These are phyloP conservation scores for Autographa pulchrina DNA, from an alignment of 2,888 invertebrate genomes.

Conservation along the genomic window DNA sequence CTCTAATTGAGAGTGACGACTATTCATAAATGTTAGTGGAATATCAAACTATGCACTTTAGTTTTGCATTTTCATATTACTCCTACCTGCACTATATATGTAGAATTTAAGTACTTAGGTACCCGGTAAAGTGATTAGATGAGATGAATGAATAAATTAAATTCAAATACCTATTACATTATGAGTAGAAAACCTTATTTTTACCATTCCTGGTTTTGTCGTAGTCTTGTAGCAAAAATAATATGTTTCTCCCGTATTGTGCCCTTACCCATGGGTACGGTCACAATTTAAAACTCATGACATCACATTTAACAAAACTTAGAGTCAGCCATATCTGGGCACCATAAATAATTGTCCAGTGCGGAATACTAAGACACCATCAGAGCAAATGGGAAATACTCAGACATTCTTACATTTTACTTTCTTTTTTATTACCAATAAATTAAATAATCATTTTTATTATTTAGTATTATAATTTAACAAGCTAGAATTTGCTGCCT, in stretches of 20 bases:
- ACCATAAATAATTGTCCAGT: neutral
- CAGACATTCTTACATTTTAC: neutral
- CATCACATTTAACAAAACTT: neutral
- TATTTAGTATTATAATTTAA: no score
- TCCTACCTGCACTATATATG: no score
- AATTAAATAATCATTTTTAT: neutral
- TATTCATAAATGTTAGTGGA: neutral
- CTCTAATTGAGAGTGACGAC: neutral
- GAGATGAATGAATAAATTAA: no score
- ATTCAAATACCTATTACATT: no score
- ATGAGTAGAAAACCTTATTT: no score
- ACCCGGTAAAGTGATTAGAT: no score
- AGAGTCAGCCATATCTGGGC: neutral
- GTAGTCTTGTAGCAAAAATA: no score
- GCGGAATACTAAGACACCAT: neutral
- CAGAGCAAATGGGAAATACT: neutral
- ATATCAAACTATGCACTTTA: neutral
- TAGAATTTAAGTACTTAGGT: no score
- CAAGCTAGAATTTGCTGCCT: no score
- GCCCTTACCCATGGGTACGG: no score
- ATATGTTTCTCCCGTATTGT: no score
- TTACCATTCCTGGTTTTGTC: no score
- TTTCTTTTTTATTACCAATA: neutral
- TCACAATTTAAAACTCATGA: neutral
- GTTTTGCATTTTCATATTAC: neutral